Conservation (phyloP, 2,797 vertebrate species). For the Premnoplex brunnescens region DNA sequence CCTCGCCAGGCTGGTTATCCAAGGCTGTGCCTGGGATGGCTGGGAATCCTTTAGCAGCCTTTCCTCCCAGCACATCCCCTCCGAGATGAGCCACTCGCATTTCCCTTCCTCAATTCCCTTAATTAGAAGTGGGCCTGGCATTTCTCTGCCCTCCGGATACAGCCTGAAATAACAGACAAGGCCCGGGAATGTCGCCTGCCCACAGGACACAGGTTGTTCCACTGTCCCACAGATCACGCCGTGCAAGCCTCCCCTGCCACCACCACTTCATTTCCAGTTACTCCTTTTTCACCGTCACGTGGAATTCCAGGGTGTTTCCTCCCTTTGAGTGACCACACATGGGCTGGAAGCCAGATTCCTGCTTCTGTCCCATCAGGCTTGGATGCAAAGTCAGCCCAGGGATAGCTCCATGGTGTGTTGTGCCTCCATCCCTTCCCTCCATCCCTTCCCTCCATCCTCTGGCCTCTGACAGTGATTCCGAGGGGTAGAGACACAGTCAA, state of each 20-base stretch:
- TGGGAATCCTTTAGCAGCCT: neutral
- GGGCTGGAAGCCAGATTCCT: neutral
- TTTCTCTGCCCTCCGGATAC: constrained; percentile 8
- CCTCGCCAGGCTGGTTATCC: neutral
- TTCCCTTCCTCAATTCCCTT: constrained; percentile 43
- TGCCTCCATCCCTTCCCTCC: neutral
- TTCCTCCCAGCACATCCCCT: neutral
- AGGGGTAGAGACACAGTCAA: neutral
- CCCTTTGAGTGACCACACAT: neutral
- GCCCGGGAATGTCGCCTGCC: neutral
- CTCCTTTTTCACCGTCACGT: neutral
- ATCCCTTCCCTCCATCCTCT: neutral
- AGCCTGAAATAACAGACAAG: constrained; percentile 54
- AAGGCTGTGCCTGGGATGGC: neutral
- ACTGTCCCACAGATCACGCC: neutral
- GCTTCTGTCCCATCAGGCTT: neutral
- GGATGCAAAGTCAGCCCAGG: neutral
- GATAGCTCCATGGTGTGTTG: neutral
- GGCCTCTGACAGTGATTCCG: accelerated
- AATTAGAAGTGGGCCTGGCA: constrained; percentile 35
- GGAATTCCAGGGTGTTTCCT: constrained; percentile 38
- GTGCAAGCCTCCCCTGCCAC: neutral
- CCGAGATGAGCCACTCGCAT: neutral
- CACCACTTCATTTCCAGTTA: neutral
- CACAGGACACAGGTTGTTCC: neutral